Conservation (phyloP, 2,113 vertebrate species). For the Prionailurus bengalensis region DNA sequence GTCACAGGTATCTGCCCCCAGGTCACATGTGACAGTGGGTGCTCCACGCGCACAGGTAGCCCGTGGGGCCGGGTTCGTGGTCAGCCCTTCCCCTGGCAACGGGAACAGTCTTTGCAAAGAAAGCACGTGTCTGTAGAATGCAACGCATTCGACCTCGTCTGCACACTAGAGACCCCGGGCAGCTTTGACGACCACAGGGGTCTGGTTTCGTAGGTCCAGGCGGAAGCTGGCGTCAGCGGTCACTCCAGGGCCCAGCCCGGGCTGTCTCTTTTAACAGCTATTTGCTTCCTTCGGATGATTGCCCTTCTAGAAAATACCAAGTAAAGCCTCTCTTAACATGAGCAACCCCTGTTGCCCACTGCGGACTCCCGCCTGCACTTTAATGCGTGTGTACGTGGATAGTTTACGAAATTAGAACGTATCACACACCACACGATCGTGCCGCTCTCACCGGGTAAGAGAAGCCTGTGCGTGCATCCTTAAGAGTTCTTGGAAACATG, state of each 20-base stretch:
- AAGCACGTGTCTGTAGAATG: accelerated
- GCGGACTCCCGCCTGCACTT: neutral
- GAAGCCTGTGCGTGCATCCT: neutral
- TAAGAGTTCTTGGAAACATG: neutral
- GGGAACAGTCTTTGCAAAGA: neutral
- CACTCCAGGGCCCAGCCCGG: neutral
- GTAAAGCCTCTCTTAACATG: neutral
- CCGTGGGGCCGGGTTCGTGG: accelerated
- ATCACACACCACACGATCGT: accelerated
- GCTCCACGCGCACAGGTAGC: accelerated
- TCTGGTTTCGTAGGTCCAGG: neutral
- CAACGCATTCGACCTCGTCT: neutral
- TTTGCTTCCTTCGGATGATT: neutral
- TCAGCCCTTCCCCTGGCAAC: neutral
- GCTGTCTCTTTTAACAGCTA: neutral
- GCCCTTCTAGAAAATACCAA: neutral
- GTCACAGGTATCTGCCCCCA: neutral
- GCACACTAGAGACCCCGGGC: neutral
- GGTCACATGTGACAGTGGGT: neutral
- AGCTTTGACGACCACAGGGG: accelerated
- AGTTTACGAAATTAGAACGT: accelerated
- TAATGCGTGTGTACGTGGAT: accelerated
- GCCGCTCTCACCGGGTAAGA: neutral
- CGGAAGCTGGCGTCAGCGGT: no score
- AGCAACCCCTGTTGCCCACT: accelerated